phyloP scores from a whole-genome alignment of 2,113 vertebrate genomes.

The Gallinago paraguaiae region DNA sequence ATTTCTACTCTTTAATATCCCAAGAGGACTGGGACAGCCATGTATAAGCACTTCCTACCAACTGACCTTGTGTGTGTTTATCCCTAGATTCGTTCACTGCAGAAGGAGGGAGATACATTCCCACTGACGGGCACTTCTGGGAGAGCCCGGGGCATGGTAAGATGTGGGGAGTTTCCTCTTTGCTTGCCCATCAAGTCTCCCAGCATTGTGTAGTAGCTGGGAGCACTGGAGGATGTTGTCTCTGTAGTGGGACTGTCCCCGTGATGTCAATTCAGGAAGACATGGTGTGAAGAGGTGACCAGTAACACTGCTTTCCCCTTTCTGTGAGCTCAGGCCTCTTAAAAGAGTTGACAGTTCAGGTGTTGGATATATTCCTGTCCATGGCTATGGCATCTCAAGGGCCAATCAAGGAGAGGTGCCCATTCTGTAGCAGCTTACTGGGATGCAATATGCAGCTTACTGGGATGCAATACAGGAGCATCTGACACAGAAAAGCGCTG shows the following conservation, averaged over 20 bases:
- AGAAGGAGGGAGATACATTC: conserved; percentile 83
- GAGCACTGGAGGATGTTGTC: neutral
- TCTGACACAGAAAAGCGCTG: neutral
- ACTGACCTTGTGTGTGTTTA: neutral
- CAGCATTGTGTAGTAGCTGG: neutral
- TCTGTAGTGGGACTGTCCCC: neutral
- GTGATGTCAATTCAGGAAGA: neutral
- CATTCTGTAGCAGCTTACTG: neutral
- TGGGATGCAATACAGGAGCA: neutral
- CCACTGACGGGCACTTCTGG: conserved; percentile 81
- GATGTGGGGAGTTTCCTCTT: neutral
- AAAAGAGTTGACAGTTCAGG: neutral
- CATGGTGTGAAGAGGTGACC: neutral
- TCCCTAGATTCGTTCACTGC: conserved; percentile 80
- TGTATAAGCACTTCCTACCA: accelerated
- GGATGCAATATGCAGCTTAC: neutral
- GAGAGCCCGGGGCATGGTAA: conserved; percentile 86
- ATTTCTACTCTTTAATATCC: neutral
- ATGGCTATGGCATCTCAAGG: neutral
- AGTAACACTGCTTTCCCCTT: neutral
- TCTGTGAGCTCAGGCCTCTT: neutral
- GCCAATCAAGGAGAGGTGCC: neutral
- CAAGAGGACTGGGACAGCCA: accelerated
- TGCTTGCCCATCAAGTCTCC: neutral
- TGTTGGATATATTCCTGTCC: accelerated